Evolutionary conservation across 2,888 invertebrate genomes (phyloP).

Genomic region (Troides oblongomaculatus): DNA sequence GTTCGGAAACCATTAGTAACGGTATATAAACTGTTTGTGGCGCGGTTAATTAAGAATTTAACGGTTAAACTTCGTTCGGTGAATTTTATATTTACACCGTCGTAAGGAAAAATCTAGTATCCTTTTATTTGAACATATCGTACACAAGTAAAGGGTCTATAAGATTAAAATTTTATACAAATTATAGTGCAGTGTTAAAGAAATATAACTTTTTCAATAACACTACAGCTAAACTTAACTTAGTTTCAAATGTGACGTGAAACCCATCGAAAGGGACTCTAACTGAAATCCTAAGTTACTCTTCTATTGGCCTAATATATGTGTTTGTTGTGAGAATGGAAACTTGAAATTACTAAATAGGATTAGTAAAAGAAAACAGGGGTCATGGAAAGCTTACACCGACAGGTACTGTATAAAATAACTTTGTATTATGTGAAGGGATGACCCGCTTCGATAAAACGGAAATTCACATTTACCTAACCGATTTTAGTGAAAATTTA

Average conservation of each 20-base stretch:
- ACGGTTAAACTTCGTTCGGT: conserved; percentile 2
- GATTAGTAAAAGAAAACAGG: not conserved
- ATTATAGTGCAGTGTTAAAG: no score
- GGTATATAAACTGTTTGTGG: conserved; percentile 6
- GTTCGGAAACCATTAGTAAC: not conserved
- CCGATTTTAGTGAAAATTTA: not conserved
- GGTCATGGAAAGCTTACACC: not conserved
- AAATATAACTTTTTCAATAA: no score
- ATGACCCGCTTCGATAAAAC: not conserved
- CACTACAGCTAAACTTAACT: no score
- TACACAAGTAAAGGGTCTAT: no score
- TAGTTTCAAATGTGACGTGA: no score
- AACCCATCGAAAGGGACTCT: no score
- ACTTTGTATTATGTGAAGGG: not conserved
- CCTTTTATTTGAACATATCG: not conserved
- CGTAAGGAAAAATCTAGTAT: not conserved
- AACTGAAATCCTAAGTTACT: no score
- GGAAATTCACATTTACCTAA: not conserved
- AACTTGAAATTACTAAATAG: not conserved
- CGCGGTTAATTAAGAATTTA: conserved; percentile 10
- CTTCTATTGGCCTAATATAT: no score
- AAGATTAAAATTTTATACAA: no score
- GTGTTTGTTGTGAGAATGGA: no score
- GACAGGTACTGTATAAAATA: not conserved
- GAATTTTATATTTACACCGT: not conserved